Conservation (phyloP, 2,888 invertebrate genomes). For the Ichneumoninae sp. region DNA sequence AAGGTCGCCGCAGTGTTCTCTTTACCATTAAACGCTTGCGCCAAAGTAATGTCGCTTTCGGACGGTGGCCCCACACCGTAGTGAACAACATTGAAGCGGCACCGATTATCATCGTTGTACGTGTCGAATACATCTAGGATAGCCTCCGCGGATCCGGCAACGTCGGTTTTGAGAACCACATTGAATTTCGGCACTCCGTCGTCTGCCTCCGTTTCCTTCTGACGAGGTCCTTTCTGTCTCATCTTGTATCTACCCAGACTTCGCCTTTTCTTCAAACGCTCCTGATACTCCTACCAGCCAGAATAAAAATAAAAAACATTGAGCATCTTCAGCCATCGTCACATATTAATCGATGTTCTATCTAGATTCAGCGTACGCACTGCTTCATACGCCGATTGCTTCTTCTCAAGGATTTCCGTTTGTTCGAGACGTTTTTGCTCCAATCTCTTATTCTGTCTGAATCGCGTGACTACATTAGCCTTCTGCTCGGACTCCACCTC, state of each 20-base stretch:
- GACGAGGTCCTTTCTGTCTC: constrained; percentile 87
- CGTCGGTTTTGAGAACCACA: constrained; percentile 93
- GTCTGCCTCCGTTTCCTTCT: constrained; percentile 85
- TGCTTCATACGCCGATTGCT: constrained; percentile 88
- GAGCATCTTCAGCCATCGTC: no score
- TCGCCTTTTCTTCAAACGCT: constrained; percentile 87
- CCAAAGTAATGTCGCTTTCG: constrained; percentile 93
- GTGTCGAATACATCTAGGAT: constrained; percentile 95
- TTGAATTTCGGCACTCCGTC: constrained; percentile 87
- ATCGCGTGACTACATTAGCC: constrained; percentile 89
- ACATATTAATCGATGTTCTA: background rate
- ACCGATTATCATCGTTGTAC: constrained; percentile 89
- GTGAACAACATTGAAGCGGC: constrained; percentile 93
- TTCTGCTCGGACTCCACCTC: constrained; percentile 92
- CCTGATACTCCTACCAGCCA: constrained; percentile 86
- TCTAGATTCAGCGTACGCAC: constrained; percentile 73
- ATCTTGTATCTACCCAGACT: constrained; percentile 87
- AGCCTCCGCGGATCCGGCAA: constrained; percentile 98
- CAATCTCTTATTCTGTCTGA: constrained; percentile 87
- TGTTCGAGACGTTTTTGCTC: constrained; percentile 88
- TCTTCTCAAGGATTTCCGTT: constrained; percentile 87
- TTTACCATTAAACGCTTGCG: constrained; percentile 89
- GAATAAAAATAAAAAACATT: constrained; percentile 52
- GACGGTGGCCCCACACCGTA: constrained; percentile 95
- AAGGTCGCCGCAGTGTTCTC: background rate